These are phyloP conservation scores for Shargacucullia verbasci DNA, from an alignment of 2,888 invertebrate genomes.

Conservation along the genomic window DNA sequence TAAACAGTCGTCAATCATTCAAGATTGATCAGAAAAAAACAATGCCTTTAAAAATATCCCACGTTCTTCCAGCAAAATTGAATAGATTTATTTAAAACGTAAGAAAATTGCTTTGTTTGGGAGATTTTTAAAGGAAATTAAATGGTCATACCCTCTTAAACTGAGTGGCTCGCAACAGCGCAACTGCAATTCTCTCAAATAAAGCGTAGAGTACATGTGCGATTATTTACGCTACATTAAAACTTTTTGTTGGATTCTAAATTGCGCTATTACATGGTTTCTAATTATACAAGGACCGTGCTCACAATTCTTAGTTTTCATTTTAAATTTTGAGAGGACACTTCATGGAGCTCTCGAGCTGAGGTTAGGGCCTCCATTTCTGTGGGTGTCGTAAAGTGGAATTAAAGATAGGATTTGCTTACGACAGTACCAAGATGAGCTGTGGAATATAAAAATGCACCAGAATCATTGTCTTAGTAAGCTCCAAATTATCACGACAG, in stretches of 20 bases:
- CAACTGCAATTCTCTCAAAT: slow-evolving; percentile 57
- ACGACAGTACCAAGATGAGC: too few relatives aligned
- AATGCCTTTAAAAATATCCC: too few relatives aligned
- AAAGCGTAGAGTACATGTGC: slow-evolving; percentile 54
- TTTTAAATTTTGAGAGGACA: slow-evolving; percentile 32
- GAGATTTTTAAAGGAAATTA: slow-evolving; percentile 58
- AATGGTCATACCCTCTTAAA: slow-evolving; percentile 61
- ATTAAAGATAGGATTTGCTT: too few relatives aligned
- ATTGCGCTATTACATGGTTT: slow-evolving; percentile 46
- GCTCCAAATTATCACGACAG: too few relatives aligned
- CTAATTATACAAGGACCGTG: slow-evolving; percentile 45
- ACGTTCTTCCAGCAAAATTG: slow-evolving; percentile 16
- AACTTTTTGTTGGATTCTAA: slow-evolving; percentile 44
- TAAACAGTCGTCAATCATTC: too few relatives aligned
- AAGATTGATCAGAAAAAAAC: too few relatives aligned
- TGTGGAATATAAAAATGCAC: too few relatives aligned
- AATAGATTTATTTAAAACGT: slow-evolving; percentile 43
- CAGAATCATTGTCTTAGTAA: too few relatives aligned
- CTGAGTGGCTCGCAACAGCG: slow-evolving; percentile 60
- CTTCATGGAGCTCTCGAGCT: slow-evolving; percentile 11
- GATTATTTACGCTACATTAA: slow-evolving; percentile 48
- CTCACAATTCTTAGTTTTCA: slow-evolving; percentile 22
- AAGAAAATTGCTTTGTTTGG: slow-evolving; percentile 50
- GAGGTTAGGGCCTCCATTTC: neutral
- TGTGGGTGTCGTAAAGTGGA: too few relatives aligned